Base-by-base conservation (phyloP, 1,140 invertebrate species). In the Hycleus cichorii region DNA sequence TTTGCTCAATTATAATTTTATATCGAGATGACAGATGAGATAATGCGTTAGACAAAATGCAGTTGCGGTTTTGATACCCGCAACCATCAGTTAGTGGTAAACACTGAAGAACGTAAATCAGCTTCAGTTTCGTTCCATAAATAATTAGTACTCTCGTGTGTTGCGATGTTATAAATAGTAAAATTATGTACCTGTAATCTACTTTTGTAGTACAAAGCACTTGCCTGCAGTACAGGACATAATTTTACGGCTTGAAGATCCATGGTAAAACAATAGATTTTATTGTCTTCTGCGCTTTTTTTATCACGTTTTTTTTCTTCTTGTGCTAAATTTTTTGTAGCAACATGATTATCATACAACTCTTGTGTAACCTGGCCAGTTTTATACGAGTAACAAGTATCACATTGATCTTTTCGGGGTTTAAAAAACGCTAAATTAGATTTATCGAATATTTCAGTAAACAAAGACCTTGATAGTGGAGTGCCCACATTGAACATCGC, bases 161-260 rank as follows among this genome's bases (percentile, higher is more conserved):
- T 68, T 47, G 58, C 58, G 10, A 72, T 25, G 60, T 74, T 58
- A 60, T 61, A 74, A 39, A 74, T 46, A 6, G 68, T 72, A 56
- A 69, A 75, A 59, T 76, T 75, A 57, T 75, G 71, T 12, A 69
- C 60, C 1, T 44, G 45, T 6, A 75, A 58, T 63, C 73, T 74
- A n/a, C 60, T 71, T 50, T 69, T 68, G 57, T 70, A 71, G 51
- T 71, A 71, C 7, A 68, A 42, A 25, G 59, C 27, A 27, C 53
- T 62, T 9, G 63, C 65, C 10, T 65, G 55, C 4, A 53, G 59
- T 39, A 53, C 56, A 0, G 61, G 58, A 38, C 57, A 51, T 27
- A 60, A n/a, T 6, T 63, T 39, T 39, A 65, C 61, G 6, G 48
- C 40, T 39, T 64, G 57, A 10, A 64, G 26, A 40, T 58, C 59